phyloP scores from a whole-genome alignment of 1,140 invertebrate species.

The Dendroctonus ponderosae region DNA sequence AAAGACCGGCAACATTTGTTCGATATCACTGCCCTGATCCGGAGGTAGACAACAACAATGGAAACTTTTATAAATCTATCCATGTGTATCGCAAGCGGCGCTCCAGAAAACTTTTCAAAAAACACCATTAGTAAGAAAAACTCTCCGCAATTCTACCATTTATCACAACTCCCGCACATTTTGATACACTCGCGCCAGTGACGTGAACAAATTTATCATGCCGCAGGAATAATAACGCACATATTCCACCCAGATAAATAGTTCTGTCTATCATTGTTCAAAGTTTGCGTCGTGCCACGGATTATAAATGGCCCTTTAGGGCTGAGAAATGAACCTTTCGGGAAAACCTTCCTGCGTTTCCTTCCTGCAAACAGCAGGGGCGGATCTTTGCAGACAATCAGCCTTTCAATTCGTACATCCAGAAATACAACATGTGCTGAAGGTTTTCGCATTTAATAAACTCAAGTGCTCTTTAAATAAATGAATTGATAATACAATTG shows the following conservation, averaged over 20 bases:
- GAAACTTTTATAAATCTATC: slow-evolving; percentile 21
- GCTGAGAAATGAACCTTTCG: slow-evolving; percentile 46
- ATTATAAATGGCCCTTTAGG: slow-evolving; percentile 44
- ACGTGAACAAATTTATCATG: slow-evolving; percentile 44
- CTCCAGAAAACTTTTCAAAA: slow-evolving; percentile 21
- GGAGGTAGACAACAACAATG: slow-evolving; percentile 7
- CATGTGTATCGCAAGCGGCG: slow-evolving; percentile 23
- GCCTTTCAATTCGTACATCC: too few relatives aligned
- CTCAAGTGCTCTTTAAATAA: too few relatives aligned
- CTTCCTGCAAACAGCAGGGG: slow-evolving; percentile 22
- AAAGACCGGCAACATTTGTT: too few relatives aligned
- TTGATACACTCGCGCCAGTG: slow-evolving; percentile 31
- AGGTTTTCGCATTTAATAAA: too few relatives aligned
- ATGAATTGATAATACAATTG: too few relatives aligned
- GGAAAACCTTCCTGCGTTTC: slow-evolving; percentile 25
- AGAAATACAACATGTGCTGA: too few relatives aligned
- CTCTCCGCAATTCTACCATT: slow-evolving; percentile 23
- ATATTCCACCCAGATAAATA: slow-evolving; percentile 46
- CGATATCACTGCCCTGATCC: background rate
- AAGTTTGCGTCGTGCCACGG: slow-evolving; percentile 39
- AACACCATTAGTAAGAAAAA: slow-evolving; percentile 30
- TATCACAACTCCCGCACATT: slow-evolving; percentile 28
- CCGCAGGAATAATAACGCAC: slow-evolving; percentile 44
- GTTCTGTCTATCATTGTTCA: slow-evolving; percentile 48
- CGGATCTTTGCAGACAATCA: background rate